Evolutionary conservation across 1,140 invertebrate species (phyloP).

Genomic region (Meloidogyne hapla): DNA sequence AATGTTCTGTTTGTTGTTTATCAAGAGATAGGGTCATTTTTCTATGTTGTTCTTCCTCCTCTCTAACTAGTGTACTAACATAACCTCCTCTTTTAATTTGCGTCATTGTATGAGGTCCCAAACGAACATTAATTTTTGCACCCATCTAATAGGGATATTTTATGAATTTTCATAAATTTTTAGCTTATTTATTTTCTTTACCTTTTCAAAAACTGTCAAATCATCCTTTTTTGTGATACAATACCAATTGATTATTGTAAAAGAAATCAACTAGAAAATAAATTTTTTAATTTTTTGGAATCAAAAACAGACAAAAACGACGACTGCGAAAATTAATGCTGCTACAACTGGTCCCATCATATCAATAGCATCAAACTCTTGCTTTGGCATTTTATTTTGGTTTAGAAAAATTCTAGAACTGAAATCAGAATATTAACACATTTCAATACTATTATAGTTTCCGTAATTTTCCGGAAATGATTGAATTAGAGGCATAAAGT

Average conservation of each 20-base stretch:
- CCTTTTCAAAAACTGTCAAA: constrained; percentile 59
- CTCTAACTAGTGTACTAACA: constrained; percentile 45
- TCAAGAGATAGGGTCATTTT: constrained; percentile 23
- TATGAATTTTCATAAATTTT: neutral
- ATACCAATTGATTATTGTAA: constrained; percentile 59
- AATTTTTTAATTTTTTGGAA: neutral
- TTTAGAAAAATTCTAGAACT: neutral
- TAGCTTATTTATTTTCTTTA: too few species aligned
- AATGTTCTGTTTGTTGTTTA: neutral
- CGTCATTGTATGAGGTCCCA: constrained; percentile 52
- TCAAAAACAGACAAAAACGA: constrained; percentile 23
- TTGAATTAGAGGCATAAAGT: too few species aligned
- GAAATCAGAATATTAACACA: too few species aligned
- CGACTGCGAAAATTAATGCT: constrained; percentile 50
- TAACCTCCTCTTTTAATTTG: constrained; percentile 56
- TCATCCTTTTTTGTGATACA: constrained; percentile 60
- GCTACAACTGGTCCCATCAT: constrained; percentile 58
- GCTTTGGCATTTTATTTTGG: constrained; percentile 52
- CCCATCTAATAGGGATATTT: constrained; percentile 36
- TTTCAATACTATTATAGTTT: too few species aligned
- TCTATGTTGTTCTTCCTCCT: constrained; percentile 38
- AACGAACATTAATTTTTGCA: constrained; percentile 48
- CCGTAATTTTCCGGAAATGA: too few species aligned
- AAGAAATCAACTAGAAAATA: constrained; percentile 41
- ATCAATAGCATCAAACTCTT: constrained; percentile 57